A percentile compares a stretch with the other conserved stretches of the same genome.
Conservation (phyloP, 1,140 invertebrate species). For the Neoseiulus cucumeris region DNA sequence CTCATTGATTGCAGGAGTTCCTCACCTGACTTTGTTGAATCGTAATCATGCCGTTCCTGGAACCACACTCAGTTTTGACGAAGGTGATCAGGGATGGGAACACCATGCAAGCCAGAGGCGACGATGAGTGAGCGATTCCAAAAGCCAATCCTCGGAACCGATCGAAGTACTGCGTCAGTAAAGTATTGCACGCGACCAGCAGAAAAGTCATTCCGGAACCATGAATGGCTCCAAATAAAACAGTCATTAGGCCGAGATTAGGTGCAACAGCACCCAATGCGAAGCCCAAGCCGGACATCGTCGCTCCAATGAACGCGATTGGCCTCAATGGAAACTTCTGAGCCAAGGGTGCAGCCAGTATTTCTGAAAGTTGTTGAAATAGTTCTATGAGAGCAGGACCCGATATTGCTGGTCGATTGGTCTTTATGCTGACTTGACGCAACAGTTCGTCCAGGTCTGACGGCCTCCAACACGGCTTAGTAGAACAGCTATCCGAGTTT, state of each 20-base stretch:
- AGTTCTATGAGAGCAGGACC: too few relatives aligned
- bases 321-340: not conserved
- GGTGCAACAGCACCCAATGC: not conserved
- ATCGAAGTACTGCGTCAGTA: not conserved
- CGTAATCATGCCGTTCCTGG: too few relatives aligned
- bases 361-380: too few relatives aligned
- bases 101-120: not conserved
- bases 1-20: too few relatives aligned
- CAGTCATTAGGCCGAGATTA: not conserved
- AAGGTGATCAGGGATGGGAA: not conserved
- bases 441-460: too few relatives aligned
- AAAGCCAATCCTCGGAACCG: not conserved
- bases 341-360: not conserved
- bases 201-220: not conserved
- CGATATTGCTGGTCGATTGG: too few relatives aligned
- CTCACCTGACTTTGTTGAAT: too few relatives aligned
- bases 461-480: too few relatives aligned
- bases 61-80: too few relatives aligned
- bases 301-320: not conserved
- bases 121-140: too few relatives aligned
- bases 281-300: not conserved
- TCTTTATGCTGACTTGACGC: too few relatives aligned
- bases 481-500: too few relatives aligned
- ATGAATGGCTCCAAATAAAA: not conserved
- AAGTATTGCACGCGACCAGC: not conserved